Evolutionary conservation across 2,888 invertebrate species (phyloP).

Genomic region (Euzophera pinguis): DNA sequence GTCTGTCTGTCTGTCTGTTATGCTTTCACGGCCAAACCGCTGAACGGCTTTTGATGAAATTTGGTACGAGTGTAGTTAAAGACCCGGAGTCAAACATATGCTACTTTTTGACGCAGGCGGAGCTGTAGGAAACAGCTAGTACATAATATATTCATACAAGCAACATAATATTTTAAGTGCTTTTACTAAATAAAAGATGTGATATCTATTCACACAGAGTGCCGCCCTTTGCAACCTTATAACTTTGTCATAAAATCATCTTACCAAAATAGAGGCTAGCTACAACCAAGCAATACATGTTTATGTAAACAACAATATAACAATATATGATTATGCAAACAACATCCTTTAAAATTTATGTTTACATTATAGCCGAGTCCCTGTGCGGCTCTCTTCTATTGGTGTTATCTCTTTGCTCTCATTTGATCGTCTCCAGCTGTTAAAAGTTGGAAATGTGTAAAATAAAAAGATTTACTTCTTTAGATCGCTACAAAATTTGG

Average conservation of each 20-base stretch:
- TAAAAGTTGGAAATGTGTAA: background rate
- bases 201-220: background rate
- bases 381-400: background rate
- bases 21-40: too few relatives aligned
- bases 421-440: background rate
- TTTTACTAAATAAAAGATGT: background rate
- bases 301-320: background rate
- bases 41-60: too few relatives aligned
- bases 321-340: background rate
- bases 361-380: background rate
- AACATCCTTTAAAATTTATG: background rate
- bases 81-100: too few relatives aligned
- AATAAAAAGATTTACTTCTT: too few relatives aligned
- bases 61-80: too few relatives aligned
- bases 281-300: background rate
- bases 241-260: background rate
- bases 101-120: too few relatives aligned
- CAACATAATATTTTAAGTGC: too few relatives aligned
- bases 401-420: background rate
- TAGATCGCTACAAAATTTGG: too few relatives aligned
- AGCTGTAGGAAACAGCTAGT: too few relatives aligned
- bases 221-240: background rate
- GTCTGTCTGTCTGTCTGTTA: too few relatives aligned
- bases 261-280: background rate
- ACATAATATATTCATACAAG: too few relatives aligned